Evolutionary conservation across 2,113 vertebrate species (phyloP).

Genomic region (Leucopsar rothschildi): DNA sequence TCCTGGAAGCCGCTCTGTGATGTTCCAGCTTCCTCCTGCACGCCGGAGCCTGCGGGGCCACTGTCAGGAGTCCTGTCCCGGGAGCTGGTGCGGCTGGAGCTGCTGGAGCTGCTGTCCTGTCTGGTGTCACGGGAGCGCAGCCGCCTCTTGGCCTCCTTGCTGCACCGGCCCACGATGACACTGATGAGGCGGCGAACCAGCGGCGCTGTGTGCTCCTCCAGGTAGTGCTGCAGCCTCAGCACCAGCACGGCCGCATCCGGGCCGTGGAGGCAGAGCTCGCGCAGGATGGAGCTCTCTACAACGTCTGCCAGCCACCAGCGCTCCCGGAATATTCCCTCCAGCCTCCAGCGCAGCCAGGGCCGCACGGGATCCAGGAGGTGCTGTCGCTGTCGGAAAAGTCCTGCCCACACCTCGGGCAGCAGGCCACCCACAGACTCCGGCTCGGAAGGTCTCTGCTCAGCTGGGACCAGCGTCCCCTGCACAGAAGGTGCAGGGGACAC

Average conservation of each 20-base stretch:
- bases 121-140: fast-evolving
- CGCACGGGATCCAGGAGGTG: background rate
- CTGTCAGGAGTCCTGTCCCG: background rate
- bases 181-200: background rate
- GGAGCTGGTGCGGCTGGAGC: background rate
- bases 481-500: background rate
- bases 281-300: background rate
- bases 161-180: background rate
- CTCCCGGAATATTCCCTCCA: background rate
- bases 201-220: background rate
- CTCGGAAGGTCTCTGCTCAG: background rate
- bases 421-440: background rate
- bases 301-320: background rate
- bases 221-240: background rate
- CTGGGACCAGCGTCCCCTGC: background rate
- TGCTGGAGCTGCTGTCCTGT: background rate
- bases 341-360: background rate
- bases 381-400: background rate
- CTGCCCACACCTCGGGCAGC: background rate
- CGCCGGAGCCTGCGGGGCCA: fast-evolving
- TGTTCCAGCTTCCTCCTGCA: background rate
- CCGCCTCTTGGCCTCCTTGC: background rate
- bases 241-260: fast-evolving
- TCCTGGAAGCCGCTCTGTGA: fast-evolving
- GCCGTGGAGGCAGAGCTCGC: background rate